Conservation (phyloP, 2,888 invertebrate genomes). For the Proisotoma minuta region DNA sequence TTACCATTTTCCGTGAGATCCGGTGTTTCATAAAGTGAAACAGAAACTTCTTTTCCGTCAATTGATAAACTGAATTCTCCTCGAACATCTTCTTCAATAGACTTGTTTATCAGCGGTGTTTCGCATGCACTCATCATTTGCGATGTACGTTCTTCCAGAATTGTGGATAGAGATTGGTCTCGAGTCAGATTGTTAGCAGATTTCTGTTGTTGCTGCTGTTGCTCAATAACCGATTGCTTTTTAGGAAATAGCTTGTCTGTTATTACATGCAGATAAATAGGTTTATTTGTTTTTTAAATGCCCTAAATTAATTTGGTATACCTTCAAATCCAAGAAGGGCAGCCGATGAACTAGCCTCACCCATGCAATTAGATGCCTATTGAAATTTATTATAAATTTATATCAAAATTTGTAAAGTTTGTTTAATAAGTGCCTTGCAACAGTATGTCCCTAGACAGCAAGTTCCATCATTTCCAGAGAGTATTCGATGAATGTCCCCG, state of each 20-base stretch:
- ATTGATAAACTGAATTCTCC: conserved; percentile 80
- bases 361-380: conserved; percentile 89
- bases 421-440: no score
- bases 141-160: conserved; percentile 83
- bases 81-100: conserved; percentile 64
- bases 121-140: conserved; percentile 66
- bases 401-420: no score
- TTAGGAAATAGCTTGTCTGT: neutral
- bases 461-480: conserved; percentile 82
- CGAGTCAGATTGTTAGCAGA: conserved; percentile 55
- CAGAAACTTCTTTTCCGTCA: conserved; percentile 85
- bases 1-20: conserved; percentile 53
- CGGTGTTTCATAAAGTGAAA: conserved; percentile 85
- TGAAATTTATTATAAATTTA: no score
- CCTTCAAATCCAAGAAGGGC: conserved; percentile 83
- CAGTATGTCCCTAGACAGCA: conserved; percentile 68
- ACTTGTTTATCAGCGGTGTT: conserved; percentile 55
- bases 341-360: conserved; percentile 78
- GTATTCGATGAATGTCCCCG: conserved; percentile 84
- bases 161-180: conserved; percentile 80
- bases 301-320: conserved; percentile 49
- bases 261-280: neutral
- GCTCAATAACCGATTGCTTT: neutral
- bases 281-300: conserved; percentile 17
- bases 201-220: neutral